A percentile compares a stretch with the other conserved stretches of the same genome.
phyloP scores from a whole-genome alignment of 92 coral and sea anemone species.

The Epizoanthus ramosus region DNA sequence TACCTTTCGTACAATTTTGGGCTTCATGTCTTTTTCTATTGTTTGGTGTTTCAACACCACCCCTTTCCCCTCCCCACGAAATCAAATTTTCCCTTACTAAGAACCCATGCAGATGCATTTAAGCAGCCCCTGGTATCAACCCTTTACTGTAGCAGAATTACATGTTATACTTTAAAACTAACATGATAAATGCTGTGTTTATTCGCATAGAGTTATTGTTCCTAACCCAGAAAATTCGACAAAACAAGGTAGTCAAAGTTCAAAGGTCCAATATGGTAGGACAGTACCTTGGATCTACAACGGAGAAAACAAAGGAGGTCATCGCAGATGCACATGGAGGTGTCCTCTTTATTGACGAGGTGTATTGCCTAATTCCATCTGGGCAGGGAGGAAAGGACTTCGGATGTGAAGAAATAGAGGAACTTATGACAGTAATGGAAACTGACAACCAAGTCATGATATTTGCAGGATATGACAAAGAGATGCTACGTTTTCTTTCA shows the following conservation, averaged over 20 bases:
- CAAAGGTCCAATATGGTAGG: conserved; percentile 18
- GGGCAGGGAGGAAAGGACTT: conserved; percentile 7
- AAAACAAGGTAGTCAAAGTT: conserved; percentile 5
- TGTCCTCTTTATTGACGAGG: conserved; percentile 11
- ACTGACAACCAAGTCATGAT: conserved; percentile 1
- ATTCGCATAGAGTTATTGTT: conserved; percentile 1
- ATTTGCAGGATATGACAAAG: background rate
- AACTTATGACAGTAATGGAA: conserved; percentile 1
- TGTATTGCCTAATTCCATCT: conserved; percentile 2
- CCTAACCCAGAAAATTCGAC: background rate
- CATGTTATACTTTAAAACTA: no score
- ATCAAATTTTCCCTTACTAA: no score
- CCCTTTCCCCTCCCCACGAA: no score
- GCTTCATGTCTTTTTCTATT: no score
- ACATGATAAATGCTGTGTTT: background rate
- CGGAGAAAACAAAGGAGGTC: conserved; percentile 9
- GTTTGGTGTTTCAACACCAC: no score
- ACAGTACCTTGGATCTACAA: background rate
- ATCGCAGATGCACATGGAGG: conserved; percentile 2
- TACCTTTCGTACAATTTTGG: no score
- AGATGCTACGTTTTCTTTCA: background rate
- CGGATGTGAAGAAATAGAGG: conserved; percentile 15
- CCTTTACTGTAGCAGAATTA: no score
- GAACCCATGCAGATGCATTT: no score
- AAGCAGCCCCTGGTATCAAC: no score